A percentile compares a stretch with the other conserved stretches of the same genome.
phyloP scores from a whole-genome alignment of 2,113 vertebrate genomes.

The Colius striatus region DNA sequence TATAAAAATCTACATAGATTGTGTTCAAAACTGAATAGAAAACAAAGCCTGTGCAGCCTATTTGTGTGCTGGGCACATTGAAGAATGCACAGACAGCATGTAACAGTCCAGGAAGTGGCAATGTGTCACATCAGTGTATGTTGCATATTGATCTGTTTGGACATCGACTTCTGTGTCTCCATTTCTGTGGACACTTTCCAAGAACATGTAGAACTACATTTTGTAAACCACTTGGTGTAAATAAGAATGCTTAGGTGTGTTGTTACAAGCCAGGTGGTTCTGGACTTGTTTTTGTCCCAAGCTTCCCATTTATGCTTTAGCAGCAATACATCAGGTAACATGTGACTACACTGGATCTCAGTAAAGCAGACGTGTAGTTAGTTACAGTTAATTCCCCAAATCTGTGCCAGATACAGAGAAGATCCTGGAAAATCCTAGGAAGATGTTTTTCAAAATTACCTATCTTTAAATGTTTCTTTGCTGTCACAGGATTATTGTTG shows the following conservation, averaged over 20 bases:
- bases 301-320: background rate
- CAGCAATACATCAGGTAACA: background rate
- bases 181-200: background rate
- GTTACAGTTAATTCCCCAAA: background rate
- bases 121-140: too few relatives aligned
- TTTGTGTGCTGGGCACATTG: background rate
- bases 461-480: background rate
- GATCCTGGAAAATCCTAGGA: background rate
- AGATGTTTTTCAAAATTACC: background rate
- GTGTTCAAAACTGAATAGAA: background rate
- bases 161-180: background rate
- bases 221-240: background rate
- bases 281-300: background rate
- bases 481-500: slow-evolving; percentile 1
- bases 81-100: background rate
- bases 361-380: background rate
- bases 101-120: background rate
- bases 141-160: background rate
- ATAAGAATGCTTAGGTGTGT: background rate
- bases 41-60: background rate
- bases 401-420: background rate
- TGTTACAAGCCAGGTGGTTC: background rate
- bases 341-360: background rate
- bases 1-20: background rate
- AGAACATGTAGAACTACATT: background rate